A percentile compares a stretch with the other conserved stretches of the same genome.
phyloP scores from a whole-genome alignment of 2,113 vertebrate genomes.

The Vombatus ursinus region DNA sequence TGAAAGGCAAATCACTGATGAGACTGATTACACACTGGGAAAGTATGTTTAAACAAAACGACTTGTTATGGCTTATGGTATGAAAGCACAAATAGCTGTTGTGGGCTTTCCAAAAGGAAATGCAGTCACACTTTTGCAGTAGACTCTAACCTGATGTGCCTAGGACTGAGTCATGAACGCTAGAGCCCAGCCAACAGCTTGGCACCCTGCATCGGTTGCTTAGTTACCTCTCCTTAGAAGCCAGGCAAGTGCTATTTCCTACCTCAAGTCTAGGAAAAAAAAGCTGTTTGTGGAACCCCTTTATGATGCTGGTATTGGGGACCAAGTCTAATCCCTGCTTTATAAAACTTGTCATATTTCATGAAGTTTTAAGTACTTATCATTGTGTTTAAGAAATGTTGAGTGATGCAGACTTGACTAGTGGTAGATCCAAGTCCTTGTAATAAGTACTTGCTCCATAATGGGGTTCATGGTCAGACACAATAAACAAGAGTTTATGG shows the following conservation, averaged over 20 bases:
- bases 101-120: slow-evolving; percentile 3
- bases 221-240: background rate
- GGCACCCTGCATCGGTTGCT: background rate
- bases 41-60: slow-evolving; percentile 68
- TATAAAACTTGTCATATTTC: background rate
- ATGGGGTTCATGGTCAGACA: background rate
- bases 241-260: background rate
- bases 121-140: slow-evolving; percentile 44
- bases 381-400: background rate
- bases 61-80: slow-evolving; percentile 54
- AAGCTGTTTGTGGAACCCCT: background rate
- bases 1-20: slow-evolving; percentile 54
- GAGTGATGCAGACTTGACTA: background rate
- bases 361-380: background rate
- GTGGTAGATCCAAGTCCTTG: background rate
- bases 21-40: slow-evolving; percentile 52
- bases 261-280: background rate
- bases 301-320: background rate
- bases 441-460: background rate
- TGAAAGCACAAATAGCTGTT: slow-evolving; percentile 41
- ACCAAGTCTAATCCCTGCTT: background rate
- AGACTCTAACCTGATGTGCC: background rate
- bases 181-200: background rate
- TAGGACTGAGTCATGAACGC: background rate
- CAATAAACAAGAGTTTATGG: background rate